These are phyloP conservation scores for Zeus faber DNA, from an alignment of 2,113 vertebrate species.

Conservation along the genomic window DNA sequence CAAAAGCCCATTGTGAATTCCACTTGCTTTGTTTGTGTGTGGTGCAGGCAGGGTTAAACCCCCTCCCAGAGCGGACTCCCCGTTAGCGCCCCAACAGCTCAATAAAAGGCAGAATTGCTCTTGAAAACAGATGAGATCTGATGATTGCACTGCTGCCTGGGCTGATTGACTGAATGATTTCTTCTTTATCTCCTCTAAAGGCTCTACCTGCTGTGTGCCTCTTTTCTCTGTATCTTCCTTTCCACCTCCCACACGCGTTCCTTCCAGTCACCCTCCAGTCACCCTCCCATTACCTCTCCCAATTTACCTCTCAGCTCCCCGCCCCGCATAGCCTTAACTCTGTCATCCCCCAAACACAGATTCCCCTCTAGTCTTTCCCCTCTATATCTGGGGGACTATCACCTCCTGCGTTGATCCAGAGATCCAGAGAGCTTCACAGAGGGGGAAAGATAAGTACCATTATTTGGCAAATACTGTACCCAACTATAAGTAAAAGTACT, in stretches of 20 bases:
- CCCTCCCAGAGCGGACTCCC: constrained; percentile 35
- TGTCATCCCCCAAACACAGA: no score
- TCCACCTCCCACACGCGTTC: constrained; percentile 40
- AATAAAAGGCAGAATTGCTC: constrained; percentile 72
- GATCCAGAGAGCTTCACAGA: no score
- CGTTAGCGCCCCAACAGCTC: constrained; percentile 72
- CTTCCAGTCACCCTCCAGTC: constrained; percentile 16
- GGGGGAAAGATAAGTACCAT: no score
- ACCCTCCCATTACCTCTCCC: constrained; percentile 17
- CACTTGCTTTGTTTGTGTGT: neutral
- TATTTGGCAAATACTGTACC: no score
- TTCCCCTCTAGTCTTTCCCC: no score
- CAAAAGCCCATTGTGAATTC: no score
- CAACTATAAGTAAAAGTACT: no score
- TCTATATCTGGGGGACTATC: no score
- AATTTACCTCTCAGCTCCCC: constrained; percentile 27
- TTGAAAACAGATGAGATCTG: constrained; percentile 75
- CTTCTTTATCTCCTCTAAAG: constrained; percentile 68
- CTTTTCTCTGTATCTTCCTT: constrained; percentile 18
- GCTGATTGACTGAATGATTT: constrained; percentile 78
- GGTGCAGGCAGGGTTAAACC: constrained; percentile 47
- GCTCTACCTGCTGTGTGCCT: constrained; percentile 46
- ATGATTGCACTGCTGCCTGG: constrained; percentile 64
- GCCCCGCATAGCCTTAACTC: no score
- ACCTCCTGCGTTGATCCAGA: no score